Base-by-base conservation (phyloP, 2,113 vertebrate genomes). In the Cyprinodon variegatus region DNA sequence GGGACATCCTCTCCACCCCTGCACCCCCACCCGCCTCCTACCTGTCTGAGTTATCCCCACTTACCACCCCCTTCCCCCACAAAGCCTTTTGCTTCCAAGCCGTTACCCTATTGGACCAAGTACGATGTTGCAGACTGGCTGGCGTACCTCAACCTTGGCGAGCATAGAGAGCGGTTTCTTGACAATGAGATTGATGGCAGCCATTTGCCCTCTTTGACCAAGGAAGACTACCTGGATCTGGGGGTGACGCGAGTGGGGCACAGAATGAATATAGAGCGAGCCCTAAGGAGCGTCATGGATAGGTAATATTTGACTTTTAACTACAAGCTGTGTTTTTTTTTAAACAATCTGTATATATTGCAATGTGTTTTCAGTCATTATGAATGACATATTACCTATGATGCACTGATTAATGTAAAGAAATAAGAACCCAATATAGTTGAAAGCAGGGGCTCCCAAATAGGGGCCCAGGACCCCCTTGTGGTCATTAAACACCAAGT, bases 131-230 rank as follows among this genome's bases (percentile, higher is more conserved):
- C 97, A 0, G 97, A 98, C 70, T 98, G 97, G 97, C 92, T 98
- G 2, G 96, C 95, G 29, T 97, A 96, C 90, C 93, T 98, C 87
- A 96, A 97, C 88, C 86, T 98, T 90, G 94, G 95, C 0, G 97
- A 98, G 85, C 97, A 98, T 89, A 92, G 96, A 7, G 97, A 96
- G 40, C 94, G 94, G 20, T 98, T 98, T 94, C 93, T 98, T 78
- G 96, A 98, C 94, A 97, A 98, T n/a, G 97, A 98, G 92, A 98
- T 98, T 1, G 97, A 98, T 8, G 97, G 97, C 50, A 96, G 94
- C 12, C 97, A 98, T 84, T 94, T 98, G 72, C 97, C 97, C 39
- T 96, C 96, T 50, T 91, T 98, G 60, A 97, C 96, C 86, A 98
- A 98, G 95, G 97, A 98, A 61, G 97, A 98, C 85, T 97, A 96